Conservation (phyloP, 2,797 vertebrate genomes). For the Cryptoblepharus egeriae region DNA sequence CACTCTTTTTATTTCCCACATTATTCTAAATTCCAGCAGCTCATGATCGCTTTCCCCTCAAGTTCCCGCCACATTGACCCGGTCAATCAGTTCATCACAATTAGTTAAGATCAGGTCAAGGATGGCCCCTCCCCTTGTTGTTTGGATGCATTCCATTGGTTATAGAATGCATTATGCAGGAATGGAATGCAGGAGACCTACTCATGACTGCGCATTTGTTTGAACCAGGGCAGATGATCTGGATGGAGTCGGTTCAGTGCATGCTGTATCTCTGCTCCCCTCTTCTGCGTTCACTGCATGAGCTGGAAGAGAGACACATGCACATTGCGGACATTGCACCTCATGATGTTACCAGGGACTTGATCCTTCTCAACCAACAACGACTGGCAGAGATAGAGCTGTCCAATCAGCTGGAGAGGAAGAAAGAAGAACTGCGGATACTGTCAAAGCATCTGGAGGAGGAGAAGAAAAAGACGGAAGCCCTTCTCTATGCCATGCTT, state of each 20-base stretch:
- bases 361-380: conserved; percentile 86
- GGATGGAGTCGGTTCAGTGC: conserved; percentile 80
- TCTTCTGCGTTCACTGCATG: conserved; percentile 78
- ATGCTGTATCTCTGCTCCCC: conserved; percentile 85
- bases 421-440: conserved; percentile 82
- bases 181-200: neutral
- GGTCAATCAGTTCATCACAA: too few species aligned
- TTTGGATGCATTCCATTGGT: too few species aligned
- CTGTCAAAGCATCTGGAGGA: conserved; percentile 83
- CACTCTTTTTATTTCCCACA: too few species aligned
- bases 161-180: too few species aligned
- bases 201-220: neutral
- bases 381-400: conserved; percentile 84
- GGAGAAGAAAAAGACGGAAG: conserved; percentile 83
- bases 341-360: conserved; percentile 82
- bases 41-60: too few species aligned
- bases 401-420: conserved; percentile 84
- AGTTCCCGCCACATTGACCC: too few species aligned
- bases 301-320: conserved; percentile 83
- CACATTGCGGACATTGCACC: conserved; percentile 84
- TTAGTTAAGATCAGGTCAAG: too few species aligned
- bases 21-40: too few species aligned
- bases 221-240: conserved; percentile 83
- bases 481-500: conserved; percentile 84
- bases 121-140: too few species aligned